These are phyloP conservation scores for Aplodontia rufa DNA, from an alignment of 2,113 vertebrate species.

Conservation along the genomic window DNA sequence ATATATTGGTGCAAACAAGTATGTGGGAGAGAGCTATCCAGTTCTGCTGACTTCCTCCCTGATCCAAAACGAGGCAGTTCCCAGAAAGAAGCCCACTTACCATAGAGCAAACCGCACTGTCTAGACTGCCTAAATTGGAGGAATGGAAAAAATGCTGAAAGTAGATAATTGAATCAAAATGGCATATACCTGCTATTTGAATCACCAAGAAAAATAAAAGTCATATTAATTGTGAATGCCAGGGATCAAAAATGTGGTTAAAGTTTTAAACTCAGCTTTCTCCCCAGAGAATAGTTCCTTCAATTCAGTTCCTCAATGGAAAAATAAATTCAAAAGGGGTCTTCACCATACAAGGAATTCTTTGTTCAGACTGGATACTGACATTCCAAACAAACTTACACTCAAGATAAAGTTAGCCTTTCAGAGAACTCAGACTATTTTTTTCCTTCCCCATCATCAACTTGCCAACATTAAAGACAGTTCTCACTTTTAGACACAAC, in stretches of 20 bases:
- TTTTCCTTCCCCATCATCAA: constrained; percentile 17
- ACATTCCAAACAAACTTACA: constrained; percentile 59
- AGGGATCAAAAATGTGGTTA: constrained; percentile 15
- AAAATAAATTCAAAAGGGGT: constrained; percentile 45
- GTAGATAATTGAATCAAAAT: constrained; percentile 67
- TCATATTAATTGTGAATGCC: constrained; percentile 59
- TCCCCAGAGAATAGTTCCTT: constrained; percentile 24
- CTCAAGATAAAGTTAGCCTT: constrained; percentile 63
- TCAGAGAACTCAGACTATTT: background rate
- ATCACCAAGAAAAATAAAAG: constrained; percentile 49
- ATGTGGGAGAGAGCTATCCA: constrained; percentile 49
- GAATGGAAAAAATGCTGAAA: constrained; percentile 62
- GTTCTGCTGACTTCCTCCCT: constrained; percentile 63
- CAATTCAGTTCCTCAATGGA: background rate
- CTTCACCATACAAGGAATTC: constrained; percentile 64
- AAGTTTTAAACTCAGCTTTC: constrained; percentile 37
- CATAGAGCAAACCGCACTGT: constrained; percentile 57
- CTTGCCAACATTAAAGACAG: constrained; percentile 50
- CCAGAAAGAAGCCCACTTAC: constrained; percentile 67
- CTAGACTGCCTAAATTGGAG: constrained; percentile 62
- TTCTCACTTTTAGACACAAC: constrained; percentile 14
- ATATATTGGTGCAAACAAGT: constrained; percentile 55
- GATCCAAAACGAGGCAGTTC: constrained; percentile 56
- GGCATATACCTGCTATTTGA: constrained; percentile 51
- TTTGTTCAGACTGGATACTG: constrained; percentile 65